Evolutionary conservation across 1,140 invertebrate genomes (phyloP).

Genomic region (Holcopasites calliopsidis): DNA sequence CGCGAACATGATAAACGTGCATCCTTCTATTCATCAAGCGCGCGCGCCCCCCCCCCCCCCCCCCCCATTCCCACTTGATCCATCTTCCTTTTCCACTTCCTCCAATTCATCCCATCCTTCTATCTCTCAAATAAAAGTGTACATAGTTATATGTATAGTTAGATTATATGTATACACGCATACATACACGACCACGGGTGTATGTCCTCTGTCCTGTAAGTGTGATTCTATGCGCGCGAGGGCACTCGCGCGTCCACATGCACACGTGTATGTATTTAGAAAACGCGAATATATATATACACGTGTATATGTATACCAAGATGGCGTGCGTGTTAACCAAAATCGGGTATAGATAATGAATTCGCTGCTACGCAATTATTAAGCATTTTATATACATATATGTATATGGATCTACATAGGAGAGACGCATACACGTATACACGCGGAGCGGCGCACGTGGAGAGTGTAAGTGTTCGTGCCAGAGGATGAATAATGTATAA

Average conservation of each 20-base stretch:
- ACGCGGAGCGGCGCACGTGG: constrained; percentile 12
- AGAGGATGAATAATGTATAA: constrained; percentile 8
- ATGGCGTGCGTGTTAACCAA: not conserved
- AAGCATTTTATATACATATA: constrained; percentile 56
- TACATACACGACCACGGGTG: constrained; percentile 48
- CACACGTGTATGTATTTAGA: constrained; percentile 19
- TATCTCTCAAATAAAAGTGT: constrained; percentile 64
- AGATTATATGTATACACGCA: constrained; percentile 72
- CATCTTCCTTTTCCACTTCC: constrained; percentile 50
- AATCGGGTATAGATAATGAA: constrained; percentile 8
- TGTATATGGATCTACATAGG: no score
- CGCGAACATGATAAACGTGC: not conserved
- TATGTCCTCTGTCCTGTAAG: constrained; percentile 34
- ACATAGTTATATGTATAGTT: constrained; percentile 80
- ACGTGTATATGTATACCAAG: not conserved
- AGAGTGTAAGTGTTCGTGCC: constrained; percentile 5
- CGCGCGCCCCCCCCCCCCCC: constrained; percentile 45
- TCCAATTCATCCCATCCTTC: constrained; percentile 20
- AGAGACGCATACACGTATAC: constrained; percentile 29
- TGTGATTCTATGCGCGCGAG: constrained; percentile 20
- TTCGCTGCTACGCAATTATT: constrained; percentile 6
- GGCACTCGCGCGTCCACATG: constrained; percentile 6
- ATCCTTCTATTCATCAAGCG: not conserved
- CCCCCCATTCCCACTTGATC: not conserved
- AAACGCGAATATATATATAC: not conserved